Evolutionary conservation across 2,113 vertebrate genomes (phyloP), one percentile per base, ranked within the genome.

Genomic region (Entomyzon cyanotis): DNA sequence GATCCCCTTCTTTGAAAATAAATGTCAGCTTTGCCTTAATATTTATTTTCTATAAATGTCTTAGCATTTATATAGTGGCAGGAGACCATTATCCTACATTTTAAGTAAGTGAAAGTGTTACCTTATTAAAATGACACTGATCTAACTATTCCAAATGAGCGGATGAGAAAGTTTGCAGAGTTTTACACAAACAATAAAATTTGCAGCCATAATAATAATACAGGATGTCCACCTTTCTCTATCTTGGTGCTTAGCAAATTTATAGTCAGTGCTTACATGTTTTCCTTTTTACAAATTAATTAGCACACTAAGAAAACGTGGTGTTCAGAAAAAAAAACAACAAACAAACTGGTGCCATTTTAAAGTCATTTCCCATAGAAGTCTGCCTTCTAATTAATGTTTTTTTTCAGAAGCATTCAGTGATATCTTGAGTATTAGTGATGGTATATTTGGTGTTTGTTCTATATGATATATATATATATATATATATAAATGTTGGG

Each of bases 11-110:
- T 95, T 94, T 63, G 94, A 97, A 97, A 97, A 96, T 97, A 97
- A 97, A 97, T 97, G 96, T 98, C 98, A 98, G 97, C 98, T 97
- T 97, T 98, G 98, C 98, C 98, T 98, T 98, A 98, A 97, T 96
- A 88, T 97, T 92, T 97, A 98, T 97, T 98, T 98, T 96, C 94
- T 98, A 97, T 98, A 96, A 97, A 97, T 98, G 97, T 97, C 94
- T 97, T 96, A 97, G 87, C 97, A 97, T 97, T 97, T 98, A 95
- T 96, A 97, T 87, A 95, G 73, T 46, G 93, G 95, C 78, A 50
- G 96, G 91, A 96, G 77, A 97, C 96, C 97, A 97, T 94, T 97
- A 96, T 97, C 96, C 96, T 93, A 96, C 80, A 67, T 96, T 96
- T 94, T 83, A 91, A 94, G 65, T 60, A 85, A 87, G 89, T 83